A percentile compares a stretch with the other conserved stretches of the same genome.
phyloP scores from a whole-genome alignment of 2,797 vertebrate genomes.

The Netta rufina region DNA sequence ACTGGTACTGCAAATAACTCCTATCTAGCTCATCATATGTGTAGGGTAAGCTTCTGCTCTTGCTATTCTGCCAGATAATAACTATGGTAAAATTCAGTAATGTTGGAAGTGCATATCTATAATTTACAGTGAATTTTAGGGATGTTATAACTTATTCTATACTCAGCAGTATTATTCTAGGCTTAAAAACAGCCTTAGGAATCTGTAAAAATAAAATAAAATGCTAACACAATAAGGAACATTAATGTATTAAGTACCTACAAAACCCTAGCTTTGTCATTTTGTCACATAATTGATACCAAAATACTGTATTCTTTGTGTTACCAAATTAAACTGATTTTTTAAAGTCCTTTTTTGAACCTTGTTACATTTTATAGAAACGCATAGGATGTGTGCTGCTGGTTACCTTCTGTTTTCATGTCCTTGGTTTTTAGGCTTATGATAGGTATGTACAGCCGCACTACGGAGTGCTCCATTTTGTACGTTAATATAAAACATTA shows the following conservation, averaged over 20 bases:
- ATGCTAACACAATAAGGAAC: neutral
- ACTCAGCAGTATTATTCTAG: neutral
- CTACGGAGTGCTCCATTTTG: neutral
- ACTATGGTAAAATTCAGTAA: neutral
- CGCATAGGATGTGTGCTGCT: neutral
- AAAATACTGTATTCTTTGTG: neutral
- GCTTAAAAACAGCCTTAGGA: neutral
- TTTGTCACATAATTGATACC: neutral
- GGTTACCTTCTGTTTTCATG: neutral
- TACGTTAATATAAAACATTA: neutral
- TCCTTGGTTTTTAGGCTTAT: neutral
- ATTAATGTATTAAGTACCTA: neutral
- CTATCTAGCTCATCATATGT: neutral
- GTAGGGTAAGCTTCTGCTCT: neutral
- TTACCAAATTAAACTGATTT: neutral
- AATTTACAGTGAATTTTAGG: neutral
- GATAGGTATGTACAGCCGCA: neutral
- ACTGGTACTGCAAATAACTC: neutral
- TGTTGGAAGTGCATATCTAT: neutral
- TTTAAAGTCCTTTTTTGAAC: neutral
- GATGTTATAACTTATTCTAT: neutral
- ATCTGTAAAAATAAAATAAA: neutral
- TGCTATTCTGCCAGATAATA: neutral
- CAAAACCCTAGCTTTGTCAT: neutral
- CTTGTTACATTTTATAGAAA: neutral